A percentile compares a stretch with the other conserved stretches of the same genome.
These are phyloP conservation scores for Thymelicus sylvestris DNA, from an alignment of 2,888 invertebrate genomes.

Conservation along the genomic window DNA sequence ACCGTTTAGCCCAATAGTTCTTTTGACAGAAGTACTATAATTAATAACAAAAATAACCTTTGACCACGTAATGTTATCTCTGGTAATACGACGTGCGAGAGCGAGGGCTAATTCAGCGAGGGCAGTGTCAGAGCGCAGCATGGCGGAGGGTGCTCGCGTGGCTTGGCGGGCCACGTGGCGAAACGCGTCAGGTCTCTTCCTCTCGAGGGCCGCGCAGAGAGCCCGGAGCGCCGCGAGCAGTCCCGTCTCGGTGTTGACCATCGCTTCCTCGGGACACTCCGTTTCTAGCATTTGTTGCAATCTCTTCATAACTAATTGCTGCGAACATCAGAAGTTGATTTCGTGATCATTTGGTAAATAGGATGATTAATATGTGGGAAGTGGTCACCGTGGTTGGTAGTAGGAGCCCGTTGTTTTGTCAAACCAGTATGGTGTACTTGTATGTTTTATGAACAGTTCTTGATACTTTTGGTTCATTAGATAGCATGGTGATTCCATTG, in stretches of 20 bases:
- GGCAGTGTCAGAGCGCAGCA: constrained; percentile 85
- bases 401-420: no score
- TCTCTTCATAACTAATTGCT: constrained; percentile 78
- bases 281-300: constrained; percentile 80
- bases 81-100: constrained; percentile 89
- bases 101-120: constrained; percentile 87
- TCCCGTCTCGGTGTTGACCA: constrained; percentile 75
- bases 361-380: no score
- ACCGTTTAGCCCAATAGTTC: no score
- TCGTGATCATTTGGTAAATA: no score
- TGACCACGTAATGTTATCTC: constrained; percentile 91
- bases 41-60: constrained; percentile 78
- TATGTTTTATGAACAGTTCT: no score
- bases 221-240: constrained; percentile 73
- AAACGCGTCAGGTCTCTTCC: constrained; percentile 91
- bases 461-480: no score
- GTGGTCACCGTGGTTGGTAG: no score
- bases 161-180: constrained; percentile 90
- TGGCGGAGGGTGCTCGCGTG: constrained; percentile 84
- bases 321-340: constrained; percentile 35
- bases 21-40: no score
- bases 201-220: constrained; percentile 89
- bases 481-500: no score
- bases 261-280: constrained; percentile 81
- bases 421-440: no score